Evolutionary conservation across 2,888 invertebrate species (phyloP).

Genomic region (Chrysina gloriosa): DNA sequence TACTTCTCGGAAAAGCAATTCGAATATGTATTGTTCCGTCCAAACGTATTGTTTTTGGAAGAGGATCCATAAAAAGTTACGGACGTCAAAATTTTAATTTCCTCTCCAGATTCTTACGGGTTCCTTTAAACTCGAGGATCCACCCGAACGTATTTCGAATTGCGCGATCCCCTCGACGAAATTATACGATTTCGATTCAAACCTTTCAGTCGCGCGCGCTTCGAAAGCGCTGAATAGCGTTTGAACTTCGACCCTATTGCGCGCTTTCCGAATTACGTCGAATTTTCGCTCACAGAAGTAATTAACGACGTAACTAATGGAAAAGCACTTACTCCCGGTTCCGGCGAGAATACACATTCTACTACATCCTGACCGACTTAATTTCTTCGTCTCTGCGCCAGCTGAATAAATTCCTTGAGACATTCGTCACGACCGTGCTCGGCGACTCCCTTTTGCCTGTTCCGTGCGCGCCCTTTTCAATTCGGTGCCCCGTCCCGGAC

Average conservation of each 20-base stretch:
- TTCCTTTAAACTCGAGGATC: too few species aligned
- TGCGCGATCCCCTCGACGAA: too few species aligned
- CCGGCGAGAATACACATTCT: constrained; percentile 11
- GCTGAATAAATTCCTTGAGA: constrained; percentile 28
- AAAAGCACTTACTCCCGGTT: constrained; percentile 20
- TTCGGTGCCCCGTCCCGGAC: background rate
- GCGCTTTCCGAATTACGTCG: constrained; percentile 1
- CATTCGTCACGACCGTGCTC: constrained; percentile 26
- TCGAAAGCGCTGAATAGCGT: background rate
- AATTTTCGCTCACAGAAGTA: constrained; percentile 15
- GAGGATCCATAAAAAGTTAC: too few species aligned
- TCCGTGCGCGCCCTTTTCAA: background rate
- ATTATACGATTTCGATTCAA: too few species aligned
- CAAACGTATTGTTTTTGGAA: too few species aligned
- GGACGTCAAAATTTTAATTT: too few species aligned
- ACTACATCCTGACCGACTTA: constrained; percentile 23
- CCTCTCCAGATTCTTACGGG: too few species aligned
- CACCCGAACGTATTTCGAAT: too few species aligned
- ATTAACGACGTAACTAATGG: constrained; percentile 24
- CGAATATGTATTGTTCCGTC: constrained; percentile 30
- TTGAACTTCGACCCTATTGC: constrained; percentile 20
- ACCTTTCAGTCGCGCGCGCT: too few species aligned
- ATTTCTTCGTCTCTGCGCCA: constrained; percentile 8
- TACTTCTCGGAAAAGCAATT: constrained; percentile 26
- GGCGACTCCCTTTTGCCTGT: background rate